Evolutionary conservation across 2,113 vertebrate genomes (phyloP).

Genomic region (Tympanuchus pallidicinctus): DNA sequence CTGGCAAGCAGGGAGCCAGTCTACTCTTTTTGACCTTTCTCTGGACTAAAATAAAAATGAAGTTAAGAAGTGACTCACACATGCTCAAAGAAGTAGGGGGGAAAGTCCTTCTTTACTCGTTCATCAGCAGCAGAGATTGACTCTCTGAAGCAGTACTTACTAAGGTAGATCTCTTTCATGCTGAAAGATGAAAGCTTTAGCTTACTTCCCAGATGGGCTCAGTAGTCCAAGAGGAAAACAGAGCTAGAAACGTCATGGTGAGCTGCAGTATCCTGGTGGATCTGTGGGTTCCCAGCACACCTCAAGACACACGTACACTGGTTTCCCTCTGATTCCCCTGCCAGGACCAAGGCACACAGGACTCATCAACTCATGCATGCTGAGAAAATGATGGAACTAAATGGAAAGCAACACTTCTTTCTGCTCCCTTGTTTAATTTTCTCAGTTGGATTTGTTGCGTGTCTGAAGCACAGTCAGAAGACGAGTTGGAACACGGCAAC

Average conservation of each 20-base stretch:
- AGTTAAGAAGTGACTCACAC: not conserved
- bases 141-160: constrained; percentile 19
- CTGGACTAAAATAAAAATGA: not conserved
- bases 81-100: not conserved
- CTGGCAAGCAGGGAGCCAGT: not conserved
- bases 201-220: constrained; percentile 14
- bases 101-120: not conserved
- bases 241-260: not conserved
- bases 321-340: not conserved
- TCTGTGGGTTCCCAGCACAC: not conserved
- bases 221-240: not conserved
- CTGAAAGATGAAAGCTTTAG: constrained; percentile 40
- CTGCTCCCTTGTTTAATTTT: not conserved
- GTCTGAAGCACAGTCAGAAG: not conserved
- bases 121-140: not conserved
- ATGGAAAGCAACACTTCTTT: not conserved
- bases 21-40: not conserved
- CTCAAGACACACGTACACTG: not conserved
- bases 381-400: not conserved
- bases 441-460: not conserved
- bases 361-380: not conserved
- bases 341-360: not conserved
- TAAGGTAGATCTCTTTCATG: constrained; percentile 4
- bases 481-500: not conserved
- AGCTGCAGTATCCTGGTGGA: not conserved